Evolutionary conservation across 1,140 invertebrate genomes (phyloP), one percentile per base, ranked within the genome.

Genomic region (Sycobia sp.): DNA sequence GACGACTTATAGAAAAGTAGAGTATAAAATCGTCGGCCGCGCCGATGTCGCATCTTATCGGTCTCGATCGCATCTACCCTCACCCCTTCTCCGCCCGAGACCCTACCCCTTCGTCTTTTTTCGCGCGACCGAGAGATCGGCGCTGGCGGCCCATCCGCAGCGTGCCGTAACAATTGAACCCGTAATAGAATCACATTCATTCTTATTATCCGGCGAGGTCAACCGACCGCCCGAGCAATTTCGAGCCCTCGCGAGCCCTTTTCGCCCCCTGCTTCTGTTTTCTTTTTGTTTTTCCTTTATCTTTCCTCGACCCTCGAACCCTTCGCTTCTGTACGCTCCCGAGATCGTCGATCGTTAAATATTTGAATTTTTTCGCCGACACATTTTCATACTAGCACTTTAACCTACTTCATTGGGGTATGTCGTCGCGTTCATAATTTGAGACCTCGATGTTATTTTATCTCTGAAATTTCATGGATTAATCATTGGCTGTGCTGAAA

Each of bases 151-250:
- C 77, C 72, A 78, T 78, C 71, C 38, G 44, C 9, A 25, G 13
- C 62, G 62, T 69, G 70, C 67, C 77, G 78, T 81, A 81, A 82
- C 80, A 81, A 82, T 82, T 76, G 80, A 82, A 80, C 77, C 73
- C 71, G 71, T 82, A 82, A 82, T 82, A 80, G 79, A 81, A 81
- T 81, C 80, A 80, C 80, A 82, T 82, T 82, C 76, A 75, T 81
- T 81, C 80, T 80, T 82, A 82, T 82, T 82, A 81, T 78, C 72
- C 69, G 74, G 70, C 71, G 77, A 80, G 80, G 79, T 82, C 79
- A 81, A 76, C 71, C 76, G 67, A 66, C 68, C 49, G 16, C 44
- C 62, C 65, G 27, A 55, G 67, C 65, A 54, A n/a, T n/a, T 49
- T 67, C 69, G 23, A 22, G 51, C 58, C 41, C 44, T 65, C 43